Evolutionary conservation across 92 coral and sea anemone species (phyloP).

Genomic region (Zoanthus gigantus): DNA sequence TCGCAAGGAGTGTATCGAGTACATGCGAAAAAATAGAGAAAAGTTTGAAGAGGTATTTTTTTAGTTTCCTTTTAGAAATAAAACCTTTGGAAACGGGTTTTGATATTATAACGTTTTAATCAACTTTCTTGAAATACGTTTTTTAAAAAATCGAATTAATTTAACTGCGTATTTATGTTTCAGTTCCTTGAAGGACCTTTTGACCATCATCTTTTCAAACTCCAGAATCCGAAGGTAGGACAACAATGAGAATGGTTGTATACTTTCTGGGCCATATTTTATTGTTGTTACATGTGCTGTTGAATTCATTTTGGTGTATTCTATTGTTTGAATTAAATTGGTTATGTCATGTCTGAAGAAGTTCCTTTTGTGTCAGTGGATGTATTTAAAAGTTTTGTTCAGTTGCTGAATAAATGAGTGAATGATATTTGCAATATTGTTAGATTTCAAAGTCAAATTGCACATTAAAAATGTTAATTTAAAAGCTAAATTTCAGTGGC

Average conservation of each 20-base stretch:
- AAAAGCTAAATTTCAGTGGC: too few relatives aligned
- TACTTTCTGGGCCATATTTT: background rate
- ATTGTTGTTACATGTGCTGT: background rate
- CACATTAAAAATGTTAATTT: too few relatives aligned
- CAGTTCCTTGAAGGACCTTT: conserved; percentile 99
- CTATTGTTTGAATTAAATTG: background rate
- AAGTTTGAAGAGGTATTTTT: conserved; percentile 90
- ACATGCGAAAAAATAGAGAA: conserved; percentile 85
- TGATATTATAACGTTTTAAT: background rate
- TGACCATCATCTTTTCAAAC: conserved; percentile 94
- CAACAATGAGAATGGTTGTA: background rate
- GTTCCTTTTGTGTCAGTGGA: too few relatives aligned
- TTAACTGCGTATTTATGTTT: conserved; percentile 5
- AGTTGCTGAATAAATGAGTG: too few relatives aligned
- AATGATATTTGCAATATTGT: too few relatives aligned
- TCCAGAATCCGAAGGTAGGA: conserved; percentile 93
- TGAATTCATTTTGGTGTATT: background rate
- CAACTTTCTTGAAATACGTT: background rate
- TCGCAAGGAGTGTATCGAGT: conserved; percentile 94
- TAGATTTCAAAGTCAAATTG: too few relatives aligned
- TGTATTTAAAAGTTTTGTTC: too few relatives aligned
- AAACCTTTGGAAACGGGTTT: background rate
- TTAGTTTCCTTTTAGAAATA: background rate
- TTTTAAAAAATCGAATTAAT: background rate
- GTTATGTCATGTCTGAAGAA: background rate